Evolutionary conservation across 2,797 vertebrate species (phyloP), one percentile per base, ranked within the genome.

Genomic region (Phyllotis vaccarum): DNA sequence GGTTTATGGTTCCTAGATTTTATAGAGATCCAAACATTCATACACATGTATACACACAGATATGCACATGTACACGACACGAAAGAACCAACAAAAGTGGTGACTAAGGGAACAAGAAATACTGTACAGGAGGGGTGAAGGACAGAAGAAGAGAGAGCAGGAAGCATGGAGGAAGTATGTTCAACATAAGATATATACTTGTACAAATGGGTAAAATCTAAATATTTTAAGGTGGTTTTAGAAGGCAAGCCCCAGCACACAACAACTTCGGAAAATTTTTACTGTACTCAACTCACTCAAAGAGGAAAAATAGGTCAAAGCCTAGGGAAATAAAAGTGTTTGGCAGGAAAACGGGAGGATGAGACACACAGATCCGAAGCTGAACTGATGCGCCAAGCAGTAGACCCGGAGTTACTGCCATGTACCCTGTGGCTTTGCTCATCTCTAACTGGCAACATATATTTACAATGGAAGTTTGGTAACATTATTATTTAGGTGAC

Each of bases 261-360:
- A 93, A 43, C 34, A 70, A 58, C 29, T 58, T 81, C 10, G 52
- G 62, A 34, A 56, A 58, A 80, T 16, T 72, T 75, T 88, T 93
- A 46, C 68, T 86, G 43, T 19, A 16, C 49, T 88, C 8, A 94
- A 64, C 22, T 88, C 62, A 92, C 76, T 66, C 56, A 34, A 24
- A 89, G n/a, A 60, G 43, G 11, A 78, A 22, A 40, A 89, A 96
- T 52, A n/a, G n/a, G n/a, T 85, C 49, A 86, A 92, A 93, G 12
- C 2, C n/a, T n/a, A 81, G 5, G 37, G n/a, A 91, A 93, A 82
- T 37, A 37, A 72, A 72, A 86, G 70, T 66, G 17, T 10, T 85
- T 68, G 13, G 19, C 34, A 56, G 11, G 31, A 80, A 29, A 78
- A 96, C 40, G 87, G 86, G 60, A 68, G 82, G 85, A 78, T 46